phyloP scores from a whole-genome alignment of 2,888 invertebrate species.

The Drosophila neonasuta region DNA sequence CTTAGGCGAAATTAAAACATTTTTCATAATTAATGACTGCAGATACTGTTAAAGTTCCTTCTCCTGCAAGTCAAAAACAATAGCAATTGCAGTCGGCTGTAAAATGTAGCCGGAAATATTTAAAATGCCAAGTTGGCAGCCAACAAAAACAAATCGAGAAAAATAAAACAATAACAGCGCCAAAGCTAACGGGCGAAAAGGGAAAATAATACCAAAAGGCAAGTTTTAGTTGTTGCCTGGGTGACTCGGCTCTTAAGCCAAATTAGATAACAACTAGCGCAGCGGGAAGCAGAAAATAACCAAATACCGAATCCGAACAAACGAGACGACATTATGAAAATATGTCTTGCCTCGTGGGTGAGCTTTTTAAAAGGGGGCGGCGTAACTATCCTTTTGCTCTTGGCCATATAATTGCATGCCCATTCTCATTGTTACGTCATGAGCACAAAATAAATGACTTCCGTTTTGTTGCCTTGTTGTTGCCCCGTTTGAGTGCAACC shows the following conservation, averaged over 20 bases:
- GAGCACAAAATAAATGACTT: conserved; percentile 59
- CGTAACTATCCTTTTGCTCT: conserved; percentile 1
- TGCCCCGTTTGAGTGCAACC: conserved; percentile 9
- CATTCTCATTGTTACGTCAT: conserved; percentile 59
- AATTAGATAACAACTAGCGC: conserved; percentile 63
- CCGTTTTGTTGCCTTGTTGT: conserved; percentile 38
- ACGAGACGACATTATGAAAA: conserved; percentile 38
- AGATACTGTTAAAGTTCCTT: conserved; percentile 53
- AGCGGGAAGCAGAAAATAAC: conserved; percentile 33
- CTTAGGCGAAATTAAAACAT: conserved; percentile 61
- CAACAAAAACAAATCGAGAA: conserved; percentile 19
- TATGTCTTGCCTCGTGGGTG: conserved; percentile 13
- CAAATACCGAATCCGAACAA: conserved; percentile 42
- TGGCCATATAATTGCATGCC: conserved; percentile 53
- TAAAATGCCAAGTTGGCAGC: conserved; percentile 44
- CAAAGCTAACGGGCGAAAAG: not conserved
- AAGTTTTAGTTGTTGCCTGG: conserved; percentile 21
- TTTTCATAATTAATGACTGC: conserved; percentile 69
- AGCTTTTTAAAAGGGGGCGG: conserved; percentile 9
- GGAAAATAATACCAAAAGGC: conserved; percentile 21
- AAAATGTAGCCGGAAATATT: conserved; percentile 69
- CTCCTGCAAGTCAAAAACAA: conserved; percentile 53
- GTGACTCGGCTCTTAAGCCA: conserved; percentile 45
- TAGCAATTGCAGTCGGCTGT: conserved; percentile 58
- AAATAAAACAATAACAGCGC: conserved; percentile 5